Percentiles rank a stretch among this genome's conserved stretches.
These are phyloP conservation scores for Andricus grossulariae DNA, from an alignment of 1,140 invertebrate genomes.

Conservation along the genomic window DNA sequence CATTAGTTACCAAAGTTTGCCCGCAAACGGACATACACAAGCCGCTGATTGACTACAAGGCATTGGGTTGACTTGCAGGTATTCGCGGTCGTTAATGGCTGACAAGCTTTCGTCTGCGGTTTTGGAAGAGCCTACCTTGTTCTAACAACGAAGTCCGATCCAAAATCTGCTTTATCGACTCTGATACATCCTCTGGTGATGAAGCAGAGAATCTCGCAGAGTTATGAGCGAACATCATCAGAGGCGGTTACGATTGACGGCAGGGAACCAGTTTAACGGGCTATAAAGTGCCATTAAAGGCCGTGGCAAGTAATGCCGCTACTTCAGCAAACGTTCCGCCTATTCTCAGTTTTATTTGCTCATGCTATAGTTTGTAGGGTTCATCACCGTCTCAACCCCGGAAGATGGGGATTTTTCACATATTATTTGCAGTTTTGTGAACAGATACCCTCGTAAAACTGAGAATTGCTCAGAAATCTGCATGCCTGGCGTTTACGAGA, in stretches of 20 bases:
- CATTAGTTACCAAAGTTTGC: constrained; percentile 28
- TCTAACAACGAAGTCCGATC: background rate
- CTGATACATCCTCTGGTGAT: constrained; percentile 11
- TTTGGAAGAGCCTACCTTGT: background rate
- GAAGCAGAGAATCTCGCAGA: constrained; percentile 39
- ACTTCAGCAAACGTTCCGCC: constrained; percentile 30
- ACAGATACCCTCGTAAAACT: background rate
- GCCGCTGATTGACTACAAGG: constrained; percentile 29
- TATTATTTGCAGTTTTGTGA: constrained; percentile 11
- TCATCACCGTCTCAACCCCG: background rate
- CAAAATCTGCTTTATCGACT: background rate
- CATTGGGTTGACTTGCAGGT: constrained; percentile 21
- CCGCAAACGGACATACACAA: constrained; percentile 26
- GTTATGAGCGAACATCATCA: constrained; percentile 47
- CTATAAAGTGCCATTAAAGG: constrained; percentile 47
- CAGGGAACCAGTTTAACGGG: constrained; percentile 51
- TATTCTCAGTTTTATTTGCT: constrained; percentile 28
- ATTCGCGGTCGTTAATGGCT: constrained; percentile 14
- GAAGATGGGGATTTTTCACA: constrained; percentile 13
- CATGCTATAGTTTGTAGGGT: constrained; percentile 8
- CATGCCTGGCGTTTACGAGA: constrained; percentile 8
- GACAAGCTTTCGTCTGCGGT: background rate
- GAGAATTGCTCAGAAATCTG: constrained; percentile 1
- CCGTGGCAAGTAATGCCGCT: constrained; percentile 27
- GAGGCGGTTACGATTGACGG: constrained; percentile 9